Conservation (phyloP, 2,888 invertebrate genomes). For the Xestoiulus laeticollis region DNA sequence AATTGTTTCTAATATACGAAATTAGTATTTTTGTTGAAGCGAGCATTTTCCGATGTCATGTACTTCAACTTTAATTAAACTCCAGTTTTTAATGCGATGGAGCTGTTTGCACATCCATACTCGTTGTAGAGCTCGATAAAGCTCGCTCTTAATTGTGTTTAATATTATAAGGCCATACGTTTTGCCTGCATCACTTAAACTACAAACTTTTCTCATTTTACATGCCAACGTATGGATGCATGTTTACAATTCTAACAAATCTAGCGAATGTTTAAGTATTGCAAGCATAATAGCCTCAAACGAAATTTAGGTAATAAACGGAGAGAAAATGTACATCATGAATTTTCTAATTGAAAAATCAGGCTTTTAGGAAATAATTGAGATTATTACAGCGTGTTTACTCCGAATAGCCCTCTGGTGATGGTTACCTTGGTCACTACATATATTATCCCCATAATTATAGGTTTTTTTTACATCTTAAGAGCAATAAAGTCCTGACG, state of each 20-base stretch:
- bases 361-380: not conserved
- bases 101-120: not conserved
- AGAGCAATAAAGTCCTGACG: no score
- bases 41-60: not conserved
- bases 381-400: not conserved
- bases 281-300: not conserved
- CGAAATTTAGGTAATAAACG: not conserved
- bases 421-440: not conserved
- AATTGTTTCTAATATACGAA: not conserved
- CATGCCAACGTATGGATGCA: not conserved
- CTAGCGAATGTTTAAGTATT: conserved; percentile 7
- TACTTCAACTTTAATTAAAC: conserved; percentile 33
- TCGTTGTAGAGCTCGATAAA: conserved; percentile 4
- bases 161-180: conserved; percentile 31
- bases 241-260: conserved; percentile 31
- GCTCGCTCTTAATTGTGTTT: conserved; percentile 34
- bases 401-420: not conserved
- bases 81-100: not conserved
- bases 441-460: not conserved
- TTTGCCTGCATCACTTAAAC: not conserved
- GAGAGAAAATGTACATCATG: not conserved
- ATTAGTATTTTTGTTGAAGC: not conserved
- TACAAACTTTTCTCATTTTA: not conserved
- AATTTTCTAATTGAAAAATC: conserved; percentile 30
- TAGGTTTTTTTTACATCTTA: not conserved